Evolutionary conservation across 2,888 invertebrate genomes (phyloP).

Genomic region (Chydorus sphaericus): DNA sequence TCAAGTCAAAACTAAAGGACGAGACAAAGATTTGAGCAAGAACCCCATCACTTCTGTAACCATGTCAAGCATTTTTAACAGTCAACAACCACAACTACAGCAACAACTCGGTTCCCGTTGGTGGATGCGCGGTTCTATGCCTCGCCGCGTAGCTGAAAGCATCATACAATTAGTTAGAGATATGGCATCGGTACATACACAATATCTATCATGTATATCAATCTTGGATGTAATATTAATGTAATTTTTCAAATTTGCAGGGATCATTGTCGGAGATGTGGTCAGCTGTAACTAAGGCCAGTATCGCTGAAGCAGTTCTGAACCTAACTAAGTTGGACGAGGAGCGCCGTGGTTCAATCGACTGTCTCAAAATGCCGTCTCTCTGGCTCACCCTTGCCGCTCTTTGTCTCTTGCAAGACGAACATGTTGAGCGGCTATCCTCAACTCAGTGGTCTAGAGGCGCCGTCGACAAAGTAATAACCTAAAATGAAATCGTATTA

Average conservation of each 20-base stretch:
- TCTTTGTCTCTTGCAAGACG: constrained; percentile 78
- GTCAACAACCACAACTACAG: constrained; percentile 16
- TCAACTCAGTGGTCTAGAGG: constrained; percentile 64
- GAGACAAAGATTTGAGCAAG: constrained; percentile 27
- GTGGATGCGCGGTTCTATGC: constrained; percentile 76
- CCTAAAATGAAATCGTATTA: background rate
- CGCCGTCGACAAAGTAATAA: constrained; percentile 24
- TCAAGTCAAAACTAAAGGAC: constrained; percentile 65
- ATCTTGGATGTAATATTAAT: background rate
- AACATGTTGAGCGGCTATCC: constrained; percentile 68
- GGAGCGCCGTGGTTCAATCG: constrained; percentile 48
- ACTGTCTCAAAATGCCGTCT: constrained; percentile 67
- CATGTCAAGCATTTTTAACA: constrained; percentile 41
- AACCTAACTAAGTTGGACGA: constrained; percentile 69
- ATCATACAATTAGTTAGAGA: constrained; percentile 78
- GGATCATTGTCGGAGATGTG: constrained; percentile 72
- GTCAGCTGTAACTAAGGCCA: constrained; percentile 73
- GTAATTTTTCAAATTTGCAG: constrained; percentile 33
- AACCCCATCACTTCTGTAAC: constrained; percentile 37
- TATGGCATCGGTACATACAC: constrained; percentile 64
- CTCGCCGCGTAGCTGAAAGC: constrained; percentile 70
- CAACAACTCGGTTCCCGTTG: constrained; percentile 35
- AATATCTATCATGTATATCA: background rate
- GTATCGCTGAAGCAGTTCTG: constrained; percentile 71
- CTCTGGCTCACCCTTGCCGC: constrained; percentile 88